Evolutionary conservation across 2,888 invertebrate genomes (phyloP), one percentile per base, ranked within the genome.

Genomic region (Drosophila austrosaltans): DNA sequence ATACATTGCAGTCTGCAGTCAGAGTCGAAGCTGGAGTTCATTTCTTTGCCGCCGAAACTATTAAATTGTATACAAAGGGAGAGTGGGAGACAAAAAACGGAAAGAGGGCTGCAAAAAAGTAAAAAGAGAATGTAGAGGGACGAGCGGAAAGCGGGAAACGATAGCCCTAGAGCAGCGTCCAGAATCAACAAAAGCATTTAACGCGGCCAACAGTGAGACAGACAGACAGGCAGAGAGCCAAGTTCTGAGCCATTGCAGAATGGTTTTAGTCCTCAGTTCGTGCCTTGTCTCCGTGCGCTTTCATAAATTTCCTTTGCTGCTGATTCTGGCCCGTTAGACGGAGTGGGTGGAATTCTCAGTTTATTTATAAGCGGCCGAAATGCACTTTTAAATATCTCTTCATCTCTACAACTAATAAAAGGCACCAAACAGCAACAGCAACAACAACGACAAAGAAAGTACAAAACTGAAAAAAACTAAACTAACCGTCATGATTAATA

Each of bases 171-270:
- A 68, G 67, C 72, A 67, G 75, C 75, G 84, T 76, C 80, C 79
- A 83, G 75, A 81, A 81, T 87, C 86, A 84, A 84, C 84, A 87
- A 86, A 84, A 86, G 84, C 86, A 86, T 85, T 87, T 84, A 83
- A 84, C 84, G 83, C 80, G 82, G 72, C 75, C 78, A 75, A 78
- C 82, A 75, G 67, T 59, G 69, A 53, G 30, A 6, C 82, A 81
- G 78, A 6, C 44, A 48, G 20, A 8, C 48, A 48, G 48, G 16
- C 48, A 48, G 48, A 48, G 22, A 48, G 25, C 10, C 22, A 48
- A 12, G 25, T 48, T 48, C 48, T 48, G 48, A 48, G 48, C 48
- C 48, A 48, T 79, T 85, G 81, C 83, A 83, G 81, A 48, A 48
- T 83, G 82, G 83, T 82, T 85, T 83, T 85, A 82, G 82, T 75